Percentiles rank a stretch among this genome's conserved stretches.
phyloP scores from a whole-genome alignment of 2,888 invertebrate genomes.

The Camptogramma bilineatum region DNA sequence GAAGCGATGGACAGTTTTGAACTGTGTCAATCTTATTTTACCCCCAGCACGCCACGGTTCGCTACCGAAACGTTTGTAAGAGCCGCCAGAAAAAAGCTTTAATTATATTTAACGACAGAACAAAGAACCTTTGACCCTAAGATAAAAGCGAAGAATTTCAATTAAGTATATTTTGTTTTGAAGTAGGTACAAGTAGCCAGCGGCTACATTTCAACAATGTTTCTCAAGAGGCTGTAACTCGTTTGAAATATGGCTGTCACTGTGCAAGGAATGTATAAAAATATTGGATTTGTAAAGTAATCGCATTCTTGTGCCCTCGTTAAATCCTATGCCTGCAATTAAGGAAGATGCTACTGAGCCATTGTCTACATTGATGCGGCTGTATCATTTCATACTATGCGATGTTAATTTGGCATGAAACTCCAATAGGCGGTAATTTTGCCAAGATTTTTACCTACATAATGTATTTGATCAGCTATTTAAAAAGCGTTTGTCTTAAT shows the following conservation, averaged over 20 bases:
- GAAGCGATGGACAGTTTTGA: neutral
- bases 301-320: slow-evolving; percentile 64
- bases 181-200: slow-evolving; percentile 1
- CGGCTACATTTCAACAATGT: slow-evolving; percentile 8
- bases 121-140: neutral
- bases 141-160: neutral
- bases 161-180: neutral
- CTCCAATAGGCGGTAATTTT: neutral
- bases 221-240: slow-evolving; percentile 23
- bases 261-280: slow-evolving; percentile 37
- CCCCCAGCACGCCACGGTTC: neutral
- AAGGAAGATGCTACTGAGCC: slow-evolving; percentile 57
- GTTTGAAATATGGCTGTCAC: slow-evolving; percentile 30
- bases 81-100: neutral
- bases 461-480: too few relatives aligned
- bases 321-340: slow-evolving; percentile 74
- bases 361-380: slow-evolving; percentile 3
- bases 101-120: neutral
- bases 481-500: too few relatives aligned
- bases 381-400: slow-evolving; percentile 1
- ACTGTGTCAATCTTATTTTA: neutral
- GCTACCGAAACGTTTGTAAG: neutral
- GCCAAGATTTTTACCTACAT: too few relatives aligned
- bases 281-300: slow-evolving; percentile 61
- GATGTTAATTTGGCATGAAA: neutral